Percentiles rank a stretch among this genome's conserved stretches.
phyloP scores from a whole-genome alignment of 2,797 vertebrate genomes.

The Tragelaphus oryx region DNA sequence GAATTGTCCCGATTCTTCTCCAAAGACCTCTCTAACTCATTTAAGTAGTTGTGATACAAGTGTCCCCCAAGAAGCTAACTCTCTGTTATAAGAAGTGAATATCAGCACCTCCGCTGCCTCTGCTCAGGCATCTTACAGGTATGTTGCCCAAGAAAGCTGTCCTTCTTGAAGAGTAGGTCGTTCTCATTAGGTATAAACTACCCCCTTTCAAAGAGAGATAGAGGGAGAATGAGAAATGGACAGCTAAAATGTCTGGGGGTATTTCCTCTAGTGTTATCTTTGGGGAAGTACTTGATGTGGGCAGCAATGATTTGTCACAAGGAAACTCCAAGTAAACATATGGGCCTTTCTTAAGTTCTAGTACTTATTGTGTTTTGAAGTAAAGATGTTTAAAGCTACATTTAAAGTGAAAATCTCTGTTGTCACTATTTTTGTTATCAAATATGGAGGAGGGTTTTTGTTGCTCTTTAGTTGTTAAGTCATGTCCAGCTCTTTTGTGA shows the following conservation, averaged over 20 bases:
- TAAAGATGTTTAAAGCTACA: neutral
- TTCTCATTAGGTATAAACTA: neutral
- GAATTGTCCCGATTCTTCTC: neutral
- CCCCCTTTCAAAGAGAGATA: neutral
- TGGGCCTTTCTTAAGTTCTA: neutral
- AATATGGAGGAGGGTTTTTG: neutral
- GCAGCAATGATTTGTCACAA: neutral
- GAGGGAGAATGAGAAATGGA: neutral
- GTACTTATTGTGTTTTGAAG: neutral
- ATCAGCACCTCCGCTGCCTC: neutral
- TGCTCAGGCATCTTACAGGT: neutral
- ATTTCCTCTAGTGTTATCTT: neutral
- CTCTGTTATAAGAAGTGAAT: neutral
- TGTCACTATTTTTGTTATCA: neutral
- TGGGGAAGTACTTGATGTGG: neutral
- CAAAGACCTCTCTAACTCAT: neutral
- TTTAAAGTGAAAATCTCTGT: neutral
- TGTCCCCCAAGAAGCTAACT: neutral
- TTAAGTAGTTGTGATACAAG: neutral
- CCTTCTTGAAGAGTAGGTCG: neutral
- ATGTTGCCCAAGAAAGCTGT: neutral
- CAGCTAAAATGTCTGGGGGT: neutral
- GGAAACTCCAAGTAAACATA: neutral
- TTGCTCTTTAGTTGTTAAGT: neutral
- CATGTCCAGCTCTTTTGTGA: neutral